Conservation (phyloP, 2,888 invertebrate genomes). For the Caenorhabditis sp. region DNA sequence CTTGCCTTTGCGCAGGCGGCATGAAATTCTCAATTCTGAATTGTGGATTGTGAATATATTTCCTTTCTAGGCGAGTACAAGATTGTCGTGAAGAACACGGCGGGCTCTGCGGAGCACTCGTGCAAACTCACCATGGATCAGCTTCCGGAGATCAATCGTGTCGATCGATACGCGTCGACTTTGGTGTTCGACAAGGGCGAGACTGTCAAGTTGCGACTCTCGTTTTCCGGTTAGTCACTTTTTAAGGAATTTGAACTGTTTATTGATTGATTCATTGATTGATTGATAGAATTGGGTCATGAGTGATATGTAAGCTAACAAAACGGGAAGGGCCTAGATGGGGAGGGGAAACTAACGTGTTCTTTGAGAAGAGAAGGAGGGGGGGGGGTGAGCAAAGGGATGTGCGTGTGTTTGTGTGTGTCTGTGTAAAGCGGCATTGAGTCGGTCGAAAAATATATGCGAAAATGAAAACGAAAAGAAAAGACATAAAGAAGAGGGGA, state of each 20-base stretch:
- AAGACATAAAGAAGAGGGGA: conserved; percentile 6
- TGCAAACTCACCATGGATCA: conserved; percentile 73
- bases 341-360: conserved; percentile 36
- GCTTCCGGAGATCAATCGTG: conserved; percentile 72
- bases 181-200: conserved; percentile 76
- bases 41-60: too few species aligned
- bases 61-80: conserved; percentile 64
- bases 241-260: not conserved
- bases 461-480: conserved; percentile 32
- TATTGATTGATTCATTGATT: conserved; percentile 29
- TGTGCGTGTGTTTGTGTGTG: conserved; percentile 5
- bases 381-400: conserved; percentile 4
- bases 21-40: too few species aligned
- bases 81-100: conserved; percentile 56
- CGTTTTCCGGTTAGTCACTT: conserved; percentile 71
- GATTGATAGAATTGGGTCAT: not conserved
- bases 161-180: conserved; percentile 73
- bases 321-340: not conserved
- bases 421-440: conserved; percentile 44
- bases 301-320: conserved; percentile 46
- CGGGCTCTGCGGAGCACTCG: conserved; percentile 66
- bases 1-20: too few species aligned
- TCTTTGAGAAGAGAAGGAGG: conserved; percentile 9
- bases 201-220: conserved; percentile 73
- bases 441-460: too few species aligned